Evolutionary conservation across 37 sponge, comb jelly and placozoan genomes (phyloP), one percentile per base, ranked within the genome.

Genomic region (Amphimedon queenslandica): DNA sequence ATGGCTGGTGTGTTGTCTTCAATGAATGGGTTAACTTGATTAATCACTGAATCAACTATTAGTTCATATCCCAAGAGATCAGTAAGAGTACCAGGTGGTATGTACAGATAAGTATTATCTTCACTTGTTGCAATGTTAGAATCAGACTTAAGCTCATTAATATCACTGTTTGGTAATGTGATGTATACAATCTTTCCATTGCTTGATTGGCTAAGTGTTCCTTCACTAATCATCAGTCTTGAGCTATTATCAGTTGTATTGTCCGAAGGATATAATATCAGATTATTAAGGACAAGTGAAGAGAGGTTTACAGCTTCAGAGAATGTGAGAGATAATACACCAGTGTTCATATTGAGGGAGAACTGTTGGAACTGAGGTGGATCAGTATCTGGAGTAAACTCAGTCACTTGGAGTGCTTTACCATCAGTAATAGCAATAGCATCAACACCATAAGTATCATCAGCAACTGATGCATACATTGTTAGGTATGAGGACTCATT

Each of bases 351-450:
- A 63, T 94, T 72, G 21, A 94, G 53, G 29, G 87, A 65, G 60
- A 94, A 90, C 11, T 71, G 72, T 4, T 34, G 32, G 16, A 94
- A 74, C 20, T 20, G 40, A 24, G 95, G 95, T 58, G 82, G 73
- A 20, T 69, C 60, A 28, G 70, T 73, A 61, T 94, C 95, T 23
- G 61, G 64, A 28, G 69, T 79, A 51, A 94, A 90, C 40, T 80
- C 72, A 28, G 16, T 74, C 13, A 64, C 92, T 66, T 76, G 69
- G 4, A 81, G 42, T 18, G 86, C 91, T 63, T 81, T 84, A 1
- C 82, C 84, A 55, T 79, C 86, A 10, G 96, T 91, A 68, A 91
- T 77, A 39, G 96, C 85, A 23, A 85, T 66, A 30, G 91, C 89
- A 64, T 91, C 92, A 33, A 84, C 81, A 6, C 77, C 77, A n/a